Conservation (phyloP, 2,113 vertebrate genomes). For the Cricetomys ansorgei region DNA sequence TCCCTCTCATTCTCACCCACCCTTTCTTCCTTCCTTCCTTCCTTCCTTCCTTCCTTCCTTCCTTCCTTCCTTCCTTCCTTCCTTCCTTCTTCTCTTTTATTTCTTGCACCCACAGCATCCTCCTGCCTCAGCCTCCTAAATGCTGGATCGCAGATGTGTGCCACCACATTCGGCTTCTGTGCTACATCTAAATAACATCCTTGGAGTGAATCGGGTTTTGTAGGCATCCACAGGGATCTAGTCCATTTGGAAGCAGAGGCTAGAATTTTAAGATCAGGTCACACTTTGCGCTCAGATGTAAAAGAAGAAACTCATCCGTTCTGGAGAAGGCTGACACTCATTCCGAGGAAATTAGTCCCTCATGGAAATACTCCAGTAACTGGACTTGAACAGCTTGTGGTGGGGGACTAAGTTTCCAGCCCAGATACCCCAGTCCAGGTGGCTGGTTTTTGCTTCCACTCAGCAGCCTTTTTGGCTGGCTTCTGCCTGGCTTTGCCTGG, state of each 20-base stretch:
- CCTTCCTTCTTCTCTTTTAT: too few species aligned
- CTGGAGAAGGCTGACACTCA: neutral
- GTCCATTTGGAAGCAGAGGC: conserved; percentile 4
- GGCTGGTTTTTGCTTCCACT: neutral
- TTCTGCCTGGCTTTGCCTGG: conserved; percentile 7
- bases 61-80: too few species aligned
- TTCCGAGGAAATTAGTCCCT: neutral
- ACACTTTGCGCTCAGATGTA: neutral
- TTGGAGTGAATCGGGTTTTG: neutral
- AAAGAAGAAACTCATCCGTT: conserved; percentile 1
- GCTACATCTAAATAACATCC: neutral
- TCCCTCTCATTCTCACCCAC: neutral
- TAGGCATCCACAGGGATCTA: neutral
- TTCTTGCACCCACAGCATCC: neutral
- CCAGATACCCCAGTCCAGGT: neutral
- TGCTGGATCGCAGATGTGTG: neutral
- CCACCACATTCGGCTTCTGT: neutral
- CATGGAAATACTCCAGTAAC: neutral
- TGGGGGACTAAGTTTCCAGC: neutral
- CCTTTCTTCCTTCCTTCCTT: too few species aligned
- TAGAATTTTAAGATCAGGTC: neutral
- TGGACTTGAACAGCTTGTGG: neutral
- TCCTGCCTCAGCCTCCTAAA: neutral
- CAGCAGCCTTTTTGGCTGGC: neutral
- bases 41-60: neutral